Base-by-base conservation (phyloP, 2,113 vertebrate genomes). In the Paramisgurnus dabryanus region DNA sequence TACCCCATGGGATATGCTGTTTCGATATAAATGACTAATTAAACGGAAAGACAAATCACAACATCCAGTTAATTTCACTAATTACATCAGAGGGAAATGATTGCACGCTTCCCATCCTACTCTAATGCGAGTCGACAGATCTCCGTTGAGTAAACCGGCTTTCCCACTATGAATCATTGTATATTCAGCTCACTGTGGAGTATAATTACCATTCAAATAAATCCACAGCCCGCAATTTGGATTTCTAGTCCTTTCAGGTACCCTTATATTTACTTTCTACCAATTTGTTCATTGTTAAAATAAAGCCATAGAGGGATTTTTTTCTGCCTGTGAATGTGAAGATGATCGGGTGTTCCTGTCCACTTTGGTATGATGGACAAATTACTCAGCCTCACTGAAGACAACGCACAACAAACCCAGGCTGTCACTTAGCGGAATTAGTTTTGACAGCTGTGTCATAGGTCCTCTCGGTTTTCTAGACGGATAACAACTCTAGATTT, bases 361-460 rank as follows among this genome's bases (percentile, higher is more conserved):
- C 55, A 74, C 41, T 27, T 4, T 74, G 17, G 53, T 39, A 41
- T 58, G 53, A 8, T 40, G 10, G 10, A 49, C 61, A 76, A 68
- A 70, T 70, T 39, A 22, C 50, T 43, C 66, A 27, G 39, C 18
- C 34, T 6, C 34, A 61, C 27, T 68, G 11, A 39, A 75, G 49
- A 60, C 9, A 49, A 0, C 4, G 47, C 57, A 68, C 64, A 13
- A 67, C 11, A 72, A 80, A 78, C 18, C 43, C 70, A 85, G 66
- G 18, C 76, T 79, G 83, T 67, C 78, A 81, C 64, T 84, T 75
- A 77, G 22, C 12, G 39, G 17, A 70, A 86, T 83, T 79, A 53
- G 34, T 73, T 57, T 67, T 76, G 80, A 85, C 75, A 83, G 66
- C n/a, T 68, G 18, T 83, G 63, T 70, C 75, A 66, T 18, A 55